A percentile compares a stretch with the other conserved stretches of the same genome.
phyloP scores from a whole-genome alignment of 2,113 vertebrate genomes.

The Tamias sibiricus region DNA sequence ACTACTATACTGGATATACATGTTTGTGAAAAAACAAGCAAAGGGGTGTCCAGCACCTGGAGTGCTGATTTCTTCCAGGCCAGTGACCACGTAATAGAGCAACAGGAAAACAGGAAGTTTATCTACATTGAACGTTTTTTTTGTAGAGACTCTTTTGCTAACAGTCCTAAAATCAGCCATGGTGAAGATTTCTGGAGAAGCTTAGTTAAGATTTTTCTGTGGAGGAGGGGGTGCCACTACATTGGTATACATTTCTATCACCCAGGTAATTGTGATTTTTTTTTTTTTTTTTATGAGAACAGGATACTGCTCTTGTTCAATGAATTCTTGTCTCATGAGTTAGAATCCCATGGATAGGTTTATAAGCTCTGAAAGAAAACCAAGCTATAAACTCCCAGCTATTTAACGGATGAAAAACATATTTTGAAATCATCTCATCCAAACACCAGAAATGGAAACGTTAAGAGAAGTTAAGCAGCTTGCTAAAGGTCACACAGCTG shows the following conservation, averaged over 20 bases:
- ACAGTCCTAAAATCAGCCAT: too few species aligned
- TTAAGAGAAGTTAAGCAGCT: not conserved
- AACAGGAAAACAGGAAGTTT: too few species aligned
- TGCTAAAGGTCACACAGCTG: not conserved
- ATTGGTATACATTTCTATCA: conserved; percentile 43
- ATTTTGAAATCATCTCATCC: not conserved
- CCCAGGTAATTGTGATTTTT: conserved; percentile 39
- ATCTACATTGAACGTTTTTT: too few species aligned
- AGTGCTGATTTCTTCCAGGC: too few species aligned
- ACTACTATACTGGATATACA: too few species aligned
- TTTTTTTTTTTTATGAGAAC: not conserved
- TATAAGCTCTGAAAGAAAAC: conserved; percentile 19
- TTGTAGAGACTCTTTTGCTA: too few species aligned
- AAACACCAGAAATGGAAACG: conserved; percentile 1
- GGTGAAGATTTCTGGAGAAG: too few species aligned
- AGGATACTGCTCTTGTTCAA: not conserved
- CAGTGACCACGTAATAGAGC: too few species aligned
- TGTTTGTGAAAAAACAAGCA: too few species aligned
- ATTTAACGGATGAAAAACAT: not conserved
- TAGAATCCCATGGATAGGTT: not conserved
- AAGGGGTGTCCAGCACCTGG: too few species aligned
- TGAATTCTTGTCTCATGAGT: conserved; percentile 16
- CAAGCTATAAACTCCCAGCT: not conserved
- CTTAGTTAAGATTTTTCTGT: too few species aligned
- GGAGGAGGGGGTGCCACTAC: too few species aligned